A percentile compares a stretch with the other conserved stretches of the same genome.
Conservation (phyloP, 2,797 vertebrate genomes). For the Pelobates cultripes region DNA sequence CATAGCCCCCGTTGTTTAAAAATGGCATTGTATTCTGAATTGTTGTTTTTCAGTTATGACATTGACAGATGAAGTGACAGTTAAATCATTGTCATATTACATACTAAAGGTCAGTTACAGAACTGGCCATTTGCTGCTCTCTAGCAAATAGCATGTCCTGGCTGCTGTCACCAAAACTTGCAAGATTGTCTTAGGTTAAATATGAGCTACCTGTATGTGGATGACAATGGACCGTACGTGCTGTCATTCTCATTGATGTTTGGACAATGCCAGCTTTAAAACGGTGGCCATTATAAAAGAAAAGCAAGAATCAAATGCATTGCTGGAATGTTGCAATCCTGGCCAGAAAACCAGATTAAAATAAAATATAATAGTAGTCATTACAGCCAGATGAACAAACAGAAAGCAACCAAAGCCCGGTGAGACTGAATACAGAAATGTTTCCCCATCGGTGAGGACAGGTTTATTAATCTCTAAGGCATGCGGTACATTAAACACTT, state of each 20-base stretch:
- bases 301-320: slow-evolving; percentile 20
- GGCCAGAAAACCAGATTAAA: slow-evolving; percentile 46
- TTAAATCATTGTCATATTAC: neutral
- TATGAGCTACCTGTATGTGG: slow-evolving; percentile 7
- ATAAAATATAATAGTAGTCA: slow-evolving; percentile 38
- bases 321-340: slow-evolving; percentile 15
- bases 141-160: neutral
- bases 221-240: neutral
- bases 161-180: slow-evolving; percentile 4
- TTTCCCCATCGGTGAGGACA: slow-evolving; percentile 44
- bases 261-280: slow-evolving; percentile 21
- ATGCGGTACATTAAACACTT: slow-evolving; percentile 40
- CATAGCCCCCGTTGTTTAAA: too few species aligned
- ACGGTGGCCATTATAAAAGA: slow-evolving; percentile 13
- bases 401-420: slow-evolving; percentile 18
- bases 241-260: slow-evolving; percentile 4
- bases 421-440: slow-evolving; percentile 12
- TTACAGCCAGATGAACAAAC: slow-evolving; percentile 49
- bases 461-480: slow-evolving; percentile 40
- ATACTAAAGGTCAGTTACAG: neutral
- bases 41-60: too few species aligned
- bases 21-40: too few species aligned
- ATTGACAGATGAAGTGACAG: neutral
- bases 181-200: neutral
- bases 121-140: neutral